Conservation (phyloP, 92 coral and sea anemone genomes). For the Anthopleura xanthogrammica region DNA sequence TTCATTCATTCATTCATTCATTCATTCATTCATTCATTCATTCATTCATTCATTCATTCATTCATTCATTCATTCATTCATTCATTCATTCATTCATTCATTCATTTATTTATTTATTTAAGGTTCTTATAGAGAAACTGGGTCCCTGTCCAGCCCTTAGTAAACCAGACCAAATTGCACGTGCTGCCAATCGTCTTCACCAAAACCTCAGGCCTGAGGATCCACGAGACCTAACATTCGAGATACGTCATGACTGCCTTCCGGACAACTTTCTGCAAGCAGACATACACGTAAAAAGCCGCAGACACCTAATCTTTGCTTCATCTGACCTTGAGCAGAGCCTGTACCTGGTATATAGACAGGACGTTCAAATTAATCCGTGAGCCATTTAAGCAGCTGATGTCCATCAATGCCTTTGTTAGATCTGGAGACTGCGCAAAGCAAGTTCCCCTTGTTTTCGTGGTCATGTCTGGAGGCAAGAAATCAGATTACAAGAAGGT, state of each 20-base stretch:
- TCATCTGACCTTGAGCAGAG: slow-evolving; percentile 7
- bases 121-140: too few species aligned
- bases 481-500: too few species aligned
- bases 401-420: slow-evolving; percentile 9
- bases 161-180: slow-evolving; percentile 28
- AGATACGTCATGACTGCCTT: slow-evolving; percentile 25
- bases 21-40: too few species aligned
- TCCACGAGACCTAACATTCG: slow-evolving; percentile 37
- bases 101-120: too few species aligned
- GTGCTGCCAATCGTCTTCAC: slow-evolving; percentile 29
- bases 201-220: slow-evolving; percentile 34
- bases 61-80: too few species aligned
- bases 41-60: too few species aligned
- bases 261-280: slow-evolving; percentile 23
- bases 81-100: too few species aligned
- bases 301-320: slow-evolving; percentile 45
- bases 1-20: too few species aligned
- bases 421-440: too few species aligned
- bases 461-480: too few species aligned
- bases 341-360: slow-evolving; percentile 24
- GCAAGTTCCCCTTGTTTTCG: too few species aligned
- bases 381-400: slow-evolving; percentile 28
- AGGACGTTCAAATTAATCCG: slow-evolving; percentile 26
- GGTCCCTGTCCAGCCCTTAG: slow-evolving; percentile 43
- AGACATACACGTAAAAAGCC: background rate